These are phyloP conservation scores for Anarrhichthys ocellatus DNA, from an alignment of 2,113 vertebrate genomes.

Conservation along the genomic window DNA sequence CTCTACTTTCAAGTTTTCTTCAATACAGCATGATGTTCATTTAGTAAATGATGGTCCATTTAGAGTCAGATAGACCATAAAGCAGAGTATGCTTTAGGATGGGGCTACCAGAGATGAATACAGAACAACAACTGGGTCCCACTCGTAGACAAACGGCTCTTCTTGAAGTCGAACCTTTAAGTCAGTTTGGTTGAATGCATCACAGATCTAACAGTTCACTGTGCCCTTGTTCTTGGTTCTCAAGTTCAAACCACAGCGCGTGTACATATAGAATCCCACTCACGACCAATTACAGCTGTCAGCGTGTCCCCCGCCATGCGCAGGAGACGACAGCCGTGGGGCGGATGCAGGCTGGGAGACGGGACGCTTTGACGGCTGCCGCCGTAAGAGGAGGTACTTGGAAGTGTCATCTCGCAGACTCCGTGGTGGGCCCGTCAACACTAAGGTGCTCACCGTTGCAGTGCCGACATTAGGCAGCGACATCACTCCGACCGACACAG, in stretches of 20 bases:
- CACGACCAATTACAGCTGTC: slow-evolving; percentile 7
- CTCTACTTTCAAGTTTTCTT: not conserved
- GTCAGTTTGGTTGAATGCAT: not conserved
- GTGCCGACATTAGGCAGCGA: not conserved
- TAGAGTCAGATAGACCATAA: too few relatives aligned
- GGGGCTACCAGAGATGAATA: too few relatives aligned
- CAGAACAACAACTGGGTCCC: not conserved
- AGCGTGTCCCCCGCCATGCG: not conserved
- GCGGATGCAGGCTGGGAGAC: not conserved
- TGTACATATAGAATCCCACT: not conserved
- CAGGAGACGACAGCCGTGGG: not conserved
- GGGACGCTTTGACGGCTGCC: not conserved
- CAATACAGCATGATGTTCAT: not conserved
- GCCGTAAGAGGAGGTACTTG: slow-evolving; percentile 3
- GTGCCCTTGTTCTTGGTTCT: not conserved
- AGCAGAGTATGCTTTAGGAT: too few relatives aligned
- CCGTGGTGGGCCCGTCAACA: slow-evolving; percentile 12
- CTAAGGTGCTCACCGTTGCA: not conserved
- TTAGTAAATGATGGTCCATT: too few relatives aligned
- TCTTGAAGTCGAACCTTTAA: not conserved
- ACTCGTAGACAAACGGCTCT: not conserved
- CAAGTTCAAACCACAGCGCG: not conserved
- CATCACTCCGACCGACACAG: not conserved
- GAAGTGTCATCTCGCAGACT: not conserved
- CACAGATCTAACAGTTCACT: not conserved